Percentiles rank a stretch among this genome's conserved stretches.
phyloP scores from a whole-genome alignment of 2,888 invertebrate genomes.

The Scotopteryx bipunctaria region DNA sequence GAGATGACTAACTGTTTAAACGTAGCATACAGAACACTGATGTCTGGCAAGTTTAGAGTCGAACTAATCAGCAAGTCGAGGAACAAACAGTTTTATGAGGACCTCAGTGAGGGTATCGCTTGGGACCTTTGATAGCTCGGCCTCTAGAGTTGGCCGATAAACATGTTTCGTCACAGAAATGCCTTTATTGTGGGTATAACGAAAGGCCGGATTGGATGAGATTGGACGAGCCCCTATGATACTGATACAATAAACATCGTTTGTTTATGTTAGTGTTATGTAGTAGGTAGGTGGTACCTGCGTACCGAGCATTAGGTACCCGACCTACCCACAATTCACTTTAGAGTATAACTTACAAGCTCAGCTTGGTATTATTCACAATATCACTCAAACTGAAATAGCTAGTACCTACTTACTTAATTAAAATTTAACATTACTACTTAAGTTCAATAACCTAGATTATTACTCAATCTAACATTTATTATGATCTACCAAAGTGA shows the following conservation, averaged over 20 bases:
- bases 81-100: constrained; percentile 63
- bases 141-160: constrained; percentile 44
- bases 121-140: constrained; percentile 58
- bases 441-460: too few species aligned
- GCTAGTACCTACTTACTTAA: not conserved
- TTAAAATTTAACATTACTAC: not conserved
- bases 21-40: constrained; percentile 44
- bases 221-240: constrained; percentile 63
- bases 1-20: constrained; percentile 52
- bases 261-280: too few species aligned
- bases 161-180: constrained; percentile 48
- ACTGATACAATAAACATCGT: too few species aligned
- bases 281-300: too few species aligned
- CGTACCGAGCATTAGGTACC: too few species aligned
- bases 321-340: too few species aligned
- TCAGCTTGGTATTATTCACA: too few species aligned
- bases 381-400: too few species aligned
- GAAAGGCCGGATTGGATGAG: constrained; percentile 49
- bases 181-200: constrained; percentile 10
- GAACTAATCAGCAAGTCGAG: constrained; percentile 58
- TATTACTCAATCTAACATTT: too few species aligned
- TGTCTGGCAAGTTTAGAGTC: constrained; percentile 47
- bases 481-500: too few species aligned
- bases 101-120: constrained; percentile 56
- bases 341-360: too few species aligned